Conservation (phyloP, 92 coral and sea anemone genomes). For the Siderastrea siderea region DNA sequence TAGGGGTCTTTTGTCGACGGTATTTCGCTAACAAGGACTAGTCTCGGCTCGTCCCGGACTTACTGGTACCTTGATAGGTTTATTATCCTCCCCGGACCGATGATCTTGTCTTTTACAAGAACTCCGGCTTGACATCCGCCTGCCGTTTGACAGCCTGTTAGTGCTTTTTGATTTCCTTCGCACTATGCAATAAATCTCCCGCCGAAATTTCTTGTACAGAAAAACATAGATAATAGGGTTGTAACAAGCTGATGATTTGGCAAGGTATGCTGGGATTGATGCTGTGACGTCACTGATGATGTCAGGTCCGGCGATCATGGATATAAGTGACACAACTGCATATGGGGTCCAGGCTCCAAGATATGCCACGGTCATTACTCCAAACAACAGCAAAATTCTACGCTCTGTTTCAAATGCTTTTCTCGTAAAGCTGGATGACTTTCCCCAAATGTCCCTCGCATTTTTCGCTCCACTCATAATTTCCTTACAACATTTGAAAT, state of each 20-base stretch:
- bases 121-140: too few species aligned
- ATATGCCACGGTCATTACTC: slow-evolving; percentile 43
- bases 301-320: slow-evolving; percentile 37
- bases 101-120: too few species aligned
- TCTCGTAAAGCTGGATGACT: slow-evolving; percentile 27
- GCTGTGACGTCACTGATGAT: slow-evolving; percentile 30
- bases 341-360: slow-evolving; percentile 63
- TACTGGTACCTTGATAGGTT: too few species aligned
- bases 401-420: slow-evolving; percentile 30
- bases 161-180: neutral
- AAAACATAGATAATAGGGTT: slow-evolving; percentile 52
- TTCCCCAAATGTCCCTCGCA: slow-evolving; percentile 31
- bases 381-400: slow-evolving; percentile 33
- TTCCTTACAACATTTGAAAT: slow-evolving; percentile 32
- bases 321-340: slow-evolving; percentile 46
- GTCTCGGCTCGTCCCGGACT: too few species aligned
- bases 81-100: too few species aligned
- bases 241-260: slow-evolving; percentile 44
- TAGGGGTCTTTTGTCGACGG: too few species aligned
- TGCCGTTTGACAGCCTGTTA: neutral
- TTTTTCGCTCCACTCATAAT: slow-evolving; percentile 30
- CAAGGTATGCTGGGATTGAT: slow-evolving; percentile 55
- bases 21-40: too few species aligned
- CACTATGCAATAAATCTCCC: neutral
- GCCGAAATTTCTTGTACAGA: slow-evolving; percentile 42